These are phyloP conservation scores for Shargacucullia verbasci DNA, from an alignment of 2,888 invertebrate species.

Conservation along the genomic window DNA sequence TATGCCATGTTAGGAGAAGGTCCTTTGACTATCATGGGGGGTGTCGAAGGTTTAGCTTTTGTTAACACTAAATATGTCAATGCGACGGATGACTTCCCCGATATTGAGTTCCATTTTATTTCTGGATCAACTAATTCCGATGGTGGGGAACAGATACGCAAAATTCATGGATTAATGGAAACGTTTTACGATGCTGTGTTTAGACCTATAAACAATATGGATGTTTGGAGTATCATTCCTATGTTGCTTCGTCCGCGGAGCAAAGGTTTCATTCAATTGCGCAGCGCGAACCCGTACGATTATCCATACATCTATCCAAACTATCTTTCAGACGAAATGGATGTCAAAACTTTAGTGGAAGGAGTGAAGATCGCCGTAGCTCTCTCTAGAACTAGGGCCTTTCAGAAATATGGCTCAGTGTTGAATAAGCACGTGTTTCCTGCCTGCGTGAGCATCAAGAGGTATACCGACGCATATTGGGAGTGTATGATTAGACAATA, in stretches of 20 bases:
- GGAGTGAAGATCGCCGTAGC: constrained; percentile 95
- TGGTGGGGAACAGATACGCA: constrained; percentile 94
- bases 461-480: constrained; percentile 94
- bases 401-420: constrained; percentile 92
- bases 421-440: constrained; percentile 93
- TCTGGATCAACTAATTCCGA: constrained; percentile 96
- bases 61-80: constrained; percentile 96
- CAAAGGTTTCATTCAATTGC: constrained; percentile 93
- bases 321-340: constrained; percentile 94
- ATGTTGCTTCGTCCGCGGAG: constrained; percentile 95
- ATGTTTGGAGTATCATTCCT: constrained; percentile 95
- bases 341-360: constrained; percentile 94
- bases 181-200: constrained; percentile 93
- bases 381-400: constrained; percentile 93
- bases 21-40: constrained; percentile 95
- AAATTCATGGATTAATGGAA: constrained; percentile 93
- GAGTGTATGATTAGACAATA: constrained; percentile 96
- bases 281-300: constrained; percentile 95
- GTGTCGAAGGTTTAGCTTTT: constrained; percentile 96
- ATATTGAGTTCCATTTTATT: constrained; percentile 96
- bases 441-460: constrained; percentile 91
- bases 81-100: constrained; percentile 94
- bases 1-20: constrained; percentile 95
- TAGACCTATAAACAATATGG: constrained; percentile 92
- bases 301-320: constrained; percentile 97